Conservation (phyloP, 2,113 vertebrate genomes). For the Syngnathus typhle region DNA sequence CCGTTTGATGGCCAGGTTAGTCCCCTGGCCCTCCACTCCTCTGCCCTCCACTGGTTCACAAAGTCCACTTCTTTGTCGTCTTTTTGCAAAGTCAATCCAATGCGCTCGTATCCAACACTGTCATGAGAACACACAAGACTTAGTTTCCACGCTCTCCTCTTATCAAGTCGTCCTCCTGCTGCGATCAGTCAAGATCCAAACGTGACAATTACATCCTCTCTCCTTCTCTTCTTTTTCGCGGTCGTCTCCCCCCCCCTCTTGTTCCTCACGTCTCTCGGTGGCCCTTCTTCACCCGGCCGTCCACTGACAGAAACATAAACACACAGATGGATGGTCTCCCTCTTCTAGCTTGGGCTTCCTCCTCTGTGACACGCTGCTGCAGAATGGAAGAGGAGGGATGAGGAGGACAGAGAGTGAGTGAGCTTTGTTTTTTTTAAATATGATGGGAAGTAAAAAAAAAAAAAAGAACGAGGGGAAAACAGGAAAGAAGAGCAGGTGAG, state of each 20-base stretch:
- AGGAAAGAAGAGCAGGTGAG: slow-evolving; percentile 81
- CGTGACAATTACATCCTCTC: slow-evolving; percentile 63
- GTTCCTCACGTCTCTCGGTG: slow-evolving; percentile 19
- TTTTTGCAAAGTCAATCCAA: slow-evolving; percentile 26
- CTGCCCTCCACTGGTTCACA: slow-evolving; percentile 56
- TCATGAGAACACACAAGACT: slow-evolving; percentile 43
- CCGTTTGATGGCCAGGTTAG: slow-evolving; percentile 67
- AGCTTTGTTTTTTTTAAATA: slow-evolving; percentile 73
- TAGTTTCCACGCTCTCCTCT: slow-evolving; percentile 32
- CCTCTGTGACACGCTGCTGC: slow-evolving; percentile 49
- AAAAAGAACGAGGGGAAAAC: slow-evolving; percentile 53
- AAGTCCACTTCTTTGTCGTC: slow-evolving; percentile 29
- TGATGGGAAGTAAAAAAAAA: slow-evolving; percentile 50
- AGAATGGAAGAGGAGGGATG: slow-evolving; percentile 34
- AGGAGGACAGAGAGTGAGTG: slow-evolving; percentile 44
- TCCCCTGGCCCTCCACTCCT: slow-evolving; percentile 68
- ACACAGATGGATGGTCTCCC: slow-evolving; percentile 59
- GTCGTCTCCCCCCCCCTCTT: not conserved
- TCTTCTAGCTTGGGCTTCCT: slow-evolving; percentile 26
- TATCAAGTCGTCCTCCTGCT: slow-evolving; percentile 29
- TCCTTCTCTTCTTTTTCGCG: slow-evolving; percentile 8
- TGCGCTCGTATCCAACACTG: slow-evolving; percentile 40
- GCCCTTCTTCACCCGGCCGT: slow-evolving; percentile 52
- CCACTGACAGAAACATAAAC: slow-evolving; percentile 52
- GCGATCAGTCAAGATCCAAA: slow-evolving; percentile 62